A percentile compares a stretch with the other conserved stretches of the same genome.
phyloP scores from a whole-genome alignment of 2,888 invertebrate species.

The Dorcus parallelipipedus region DNA sequence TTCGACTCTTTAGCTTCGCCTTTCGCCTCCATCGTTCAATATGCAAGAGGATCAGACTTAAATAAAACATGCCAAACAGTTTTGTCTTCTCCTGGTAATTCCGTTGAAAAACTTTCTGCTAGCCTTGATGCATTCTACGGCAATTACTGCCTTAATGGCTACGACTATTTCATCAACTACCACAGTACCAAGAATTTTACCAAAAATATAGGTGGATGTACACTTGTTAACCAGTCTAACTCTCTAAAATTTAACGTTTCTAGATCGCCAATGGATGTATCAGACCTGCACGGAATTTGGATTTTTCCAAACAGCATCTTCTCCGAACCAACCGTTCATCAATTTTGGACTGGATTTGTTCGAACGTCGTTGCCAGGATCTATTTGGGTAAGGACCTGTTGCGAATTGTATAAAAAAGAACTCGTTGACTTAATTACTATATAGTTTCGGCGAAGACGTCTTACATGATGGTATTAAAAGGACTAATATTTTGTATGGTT shows the following conservation, averaged over 20 bases:
- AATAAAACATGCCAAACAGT: constrained; percentile 18
- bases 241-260: background rate
- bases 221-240: background rate
- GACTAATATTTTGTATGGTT: constrained; percentile 55
- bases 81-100: constrained; percentile 3
- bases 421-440: no score
- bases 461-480: constrained; percentile 58
- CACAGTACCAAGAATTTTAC: constrained; percentile 9
- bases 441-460: constrained; percentile 50
- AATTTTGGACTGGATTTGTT: constrained; percentile 54
- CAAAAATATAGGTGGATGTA: constrained; percentile 8
- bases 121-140: constrained; percentile 14
- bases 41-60: constrained; percentile 18
- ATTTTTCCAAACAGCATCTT: constrained; percentile 73
- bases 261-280: constrained; percentile 69
- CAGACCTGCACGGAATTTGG: constrained; percentile 87
- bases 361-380: constrained; percentile 71
- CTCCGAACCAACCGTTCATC: constrained; percentile 61
- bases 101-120: constrained; percentile 21
- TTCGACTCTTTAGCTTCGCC: constrained; percentile 22
- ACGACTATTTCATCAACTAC: constrained; percentile 18
- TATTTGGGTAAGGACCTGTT: constrained; percentile 54
- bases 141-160: constrained; percentile 19
- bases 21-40: constrained; percentile 25
- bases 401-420: no score